Evolutionary conservation across 2,113 vertebrate genomes (phyloP).

Genomic region (Scytalopus superciliaris): DNA sequence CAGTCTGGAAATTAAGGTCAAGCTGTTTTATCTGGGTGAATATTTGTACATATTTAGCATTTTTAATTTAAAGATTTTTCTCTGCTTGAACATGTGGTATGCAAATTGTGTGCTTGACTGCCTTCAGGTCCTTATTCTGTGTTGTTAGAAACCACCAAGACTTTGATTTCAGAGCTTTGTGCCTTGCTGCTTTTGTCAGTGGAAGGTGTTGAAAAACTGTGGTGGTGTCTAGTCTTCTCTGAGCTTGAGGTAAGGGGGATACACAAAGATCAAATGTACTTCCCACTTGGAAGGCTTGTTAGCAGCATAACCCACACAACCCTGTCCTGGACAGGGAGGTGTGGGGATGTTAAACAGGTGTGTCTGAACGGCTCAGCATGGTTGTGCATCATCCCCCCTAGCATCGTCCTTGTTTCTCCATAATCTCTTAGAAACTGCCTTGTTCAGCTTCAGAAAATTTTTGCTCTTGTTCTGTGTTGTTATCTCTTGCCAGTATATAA

Average conservation of each 20-base stretch:
- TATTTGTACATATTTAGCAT: conserved; percentile 18
- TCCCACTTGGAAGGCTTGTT: background rate
- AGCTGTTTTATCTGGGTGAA: background rate
- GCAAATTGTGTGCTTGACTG: background rate
- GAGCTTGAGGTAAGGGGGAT: background rate
- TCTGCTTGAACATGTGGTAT: background rate
- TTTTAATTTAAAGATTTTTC: background rate
- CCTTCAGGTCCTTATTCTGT: background rate
- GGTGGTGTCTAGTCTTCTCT: background rate
- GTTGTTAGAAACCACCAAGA: background rate
- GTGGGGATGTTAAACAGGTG: too few species aligned
- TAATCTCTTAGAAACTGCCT: background rate
- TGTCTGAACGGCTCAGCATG: background rate
- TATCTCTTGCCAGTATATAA: background rate
- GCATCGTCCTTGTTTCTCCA: background rate
- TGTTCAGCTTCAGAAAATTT: background rate
- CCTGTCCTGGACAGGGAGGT: background rate
- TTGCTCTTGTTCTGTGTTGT: background rate
- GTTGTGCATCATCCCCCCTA: background rate
- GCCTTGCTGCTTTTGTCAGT: background rate
- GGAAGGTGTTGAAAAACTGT: background rate
- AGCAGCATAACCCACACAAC: background rate
- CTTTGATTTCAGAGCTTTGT: background rate
- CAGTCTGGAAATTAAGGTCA: background rate
- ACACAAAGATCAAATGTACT: background rate